Base-by-base conservation (phyloP, 37 sponge, comb jelly and placozoan genomes). In the Halichondria panicea region DNA sequence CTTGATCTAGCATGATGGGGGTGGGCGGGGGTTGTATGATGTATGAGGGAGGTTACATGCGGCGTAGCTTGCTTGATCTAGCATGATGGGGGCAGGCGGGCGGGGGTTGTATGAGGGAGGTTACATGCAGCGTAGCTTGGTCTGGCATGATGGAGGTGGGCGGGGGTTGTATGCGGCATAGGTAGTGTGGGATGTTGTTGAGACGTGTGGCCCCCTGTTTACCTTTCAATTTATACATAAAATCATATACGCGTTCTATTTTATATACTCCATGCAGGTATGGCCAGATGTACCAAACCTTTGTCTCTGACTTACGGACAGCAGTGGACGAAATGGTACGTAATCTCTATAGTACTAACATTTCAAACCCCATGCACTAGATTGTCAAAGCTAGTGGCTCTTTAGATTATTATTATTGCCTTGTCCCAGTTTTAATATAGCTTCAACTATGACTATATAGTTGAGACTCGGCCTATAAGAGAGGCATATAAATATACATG, bases 251-350 rank as follows among this genome's bases (percentile, higher is more conserved):
- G n/a, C n/a, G n/a, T n/a, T n/a, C n/a, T n/a, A n/a, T n/a, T n/a
- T n/a, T n/a, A n/a, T n/a, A n/a, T n/a, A n/a, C 53, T 43, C 24
- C 24, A 22, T 68, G 0, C 68, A 82, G 83, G 68, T 82, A 74
- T 55, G 43, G 24, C 21, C 68, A 73, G 56, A n/a, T 82, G 42
- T 64, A 30, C 24, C 75, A 74, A 40, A 19, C 35, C 2, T 65
- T 82, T 28, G 42, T 65, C 12, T 66, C 75, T 43, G 75, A 74
- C 5, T 42, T 82, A 34, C 74, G 70, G 36, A n/a, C 59, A 11
- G 74, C 83, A 44, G 75, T 82, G 58, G 75, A 82, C 28, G 83
- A 82, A 42, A 67, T 82, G 66, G 75, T 82, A 35, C 8, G 66
- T 63, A 71, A 48, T 48, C 11, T 48, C 13, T 48, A n/a, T n/a